These are phyloP conservation scores for Sminthurides bifidus DNA, from an alignment of 1,140 invertebrate species.

Conservation along the genomic window DNA sequence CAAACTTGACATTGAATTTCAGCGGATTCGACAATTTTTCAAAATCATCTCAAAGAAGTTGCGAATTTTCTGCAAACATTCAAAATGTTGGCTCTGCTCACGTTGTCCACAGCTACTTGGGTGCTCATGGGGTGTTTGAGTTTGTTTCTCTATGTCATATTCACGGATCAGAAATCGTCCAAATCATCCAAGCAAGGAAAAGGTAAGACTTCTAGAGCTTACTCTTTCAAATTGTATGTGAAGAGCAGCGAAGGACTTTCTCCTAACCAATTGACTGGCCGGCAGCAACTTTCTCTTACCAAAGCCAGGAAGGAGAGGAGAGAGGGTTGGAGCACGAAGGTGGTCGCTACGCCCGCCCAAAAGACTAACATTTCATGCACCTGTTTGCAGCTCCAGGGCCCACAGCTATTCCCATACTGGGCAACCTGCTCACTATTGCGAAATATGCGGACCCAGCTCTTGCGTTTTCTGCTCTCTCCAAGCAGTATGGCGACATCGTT, in stretches of 20 bases:
- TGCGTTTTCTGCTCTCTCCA: conserved; percentile 54
- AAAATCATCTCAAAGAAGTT: too few species aligned
- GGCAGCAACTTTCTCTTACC: too few species aligned
- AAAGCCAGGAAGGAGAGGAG: too few species aligned
- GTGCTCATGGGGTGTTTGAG: conserved; percentile 7
- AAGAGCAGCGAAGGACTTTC: too few species aligned
- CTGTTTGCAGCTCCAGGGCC: conserved; percentile 43
- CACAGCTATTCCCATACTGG: conserved; percentile 54
- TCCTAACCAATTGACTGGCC: too few species aligned
- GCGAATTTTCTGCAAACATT: too few species aligned
- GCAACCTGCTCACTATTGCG: conserved; percentile 54
- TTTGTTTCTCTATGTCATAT: conserved; percentile 9
- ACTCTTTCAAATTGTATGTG: too few species aligned
- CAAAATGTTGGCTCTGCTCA: conserved; percentile 14
- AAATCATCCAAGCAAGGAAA: conserved; percentile 4
- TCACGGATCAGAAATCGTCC: conserved; percentile 7
- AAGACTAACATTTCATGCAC: too few species aligned
- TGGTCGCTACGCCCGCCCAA: too few species aligned
- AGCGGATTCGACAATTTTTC: too few species aligned
- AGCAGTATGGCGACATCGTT: conserved; percentile 62
- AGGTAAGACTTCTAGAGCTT: conserved; percentile 16
- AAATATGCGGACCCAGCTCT: conserved; percentile 55
- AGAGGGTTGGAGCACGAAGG: too few species aligned
- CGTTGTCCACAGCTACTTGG: conserved; percentile 12
- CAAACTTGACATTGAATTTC: too few species aligned